Evolutionary conservation across 2,888 invertebrate species (phyloP).

Genomic region (Drosophila paramelanica): DNA sequence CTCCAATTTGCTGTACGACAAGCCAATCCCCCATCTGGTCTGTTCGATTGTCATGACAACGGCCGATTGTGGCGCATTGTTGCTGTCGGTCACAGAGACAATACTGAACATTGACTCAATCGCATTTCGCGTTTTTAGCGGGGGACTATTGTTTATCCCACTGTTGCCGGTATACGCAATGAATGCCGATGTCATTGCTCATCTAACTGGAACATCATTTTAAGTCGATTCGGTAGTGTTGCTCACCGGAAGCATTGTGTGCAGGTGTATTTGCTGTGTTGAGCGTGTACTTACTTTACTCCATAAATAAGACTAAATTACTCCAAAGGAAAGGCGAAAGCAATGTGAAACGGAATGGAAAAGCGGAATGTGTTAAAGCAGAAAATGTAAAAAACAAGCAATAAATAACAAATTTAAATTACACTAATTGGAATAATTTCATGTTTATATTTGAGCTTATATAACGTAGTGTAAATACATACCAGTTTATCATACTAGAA

Average conservation of each 20-base stretch:
- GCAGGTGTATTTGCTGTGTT: slow-evolving; percentile 40
- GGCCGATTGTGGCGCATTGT: slow-evolving; percentile 42
- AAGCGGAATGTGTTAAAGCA: neutral
- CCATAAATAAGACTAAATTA: neutral
- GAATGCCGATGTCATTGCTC: slow-evolving; percentile 67
- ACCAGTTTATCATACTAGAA: no score
- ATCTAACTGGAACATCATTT: slow-evolving; percentile 72
- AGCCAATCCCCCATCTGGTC: slow-evolving; percentile 23
- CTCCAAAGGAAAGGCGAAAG: no score
- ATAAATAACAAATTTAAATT: slow-evolving; percentile 52
- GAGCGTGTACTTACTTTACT: neutral
- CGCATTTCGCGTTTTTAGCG: slow-evolving; percentile 39
- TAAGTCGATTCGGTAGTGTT: slow-evolving; percentile 52
- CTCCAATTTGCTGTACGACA: neutral
- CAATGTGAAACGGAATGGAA: neutral
- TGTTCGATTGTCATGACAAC: slow-evolving; percentile 67
- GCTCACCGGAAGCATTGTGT: slow-evolving; percentile 47
- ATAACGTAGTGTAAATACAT: neutral
- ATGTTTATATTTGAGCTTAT: slow-evolving; percentile 5
- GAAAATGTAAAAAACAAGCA: slow-evolving; percentile 38
- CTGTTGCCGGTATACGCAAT: slow-evolving; percentile 23
- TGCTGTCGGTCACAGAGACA: slow-evolving; percentile 41
- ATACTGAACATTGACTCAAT: slow-evolving; percentile 56
- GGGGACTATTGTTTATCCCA: slow-evolving; percentile 52
- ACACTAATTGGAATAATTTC: slow-evolving; percentile 42